These are phyloP conservation scores for Ammodytes marinus DNA, from an alignment of 2,113 vertebrate genomes.

Conservation along the genomic window DNA sequence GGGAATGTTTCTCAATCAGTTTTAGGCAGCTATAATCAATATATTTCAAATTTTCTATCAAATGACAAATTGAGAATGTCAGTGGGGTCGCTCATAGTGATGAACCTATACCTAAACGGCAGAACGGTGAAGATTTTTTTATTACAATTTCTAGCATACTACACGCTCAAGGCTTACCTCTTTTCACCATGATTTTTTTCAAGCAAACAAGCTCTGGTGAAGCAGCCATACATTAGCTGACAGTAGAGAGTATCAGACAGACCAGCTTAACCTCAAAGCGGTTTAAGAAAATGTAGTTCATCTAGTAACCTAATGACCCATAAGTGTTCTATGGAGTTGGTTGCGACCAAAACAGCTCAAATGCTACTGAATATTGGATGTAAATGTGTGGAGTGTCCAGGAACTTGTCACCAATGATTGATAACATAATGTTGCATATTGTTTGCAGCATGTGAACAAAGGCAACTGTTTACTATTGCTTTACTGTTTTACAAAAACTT, in stretches of 20 bases:
- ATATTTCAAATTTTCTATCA: not conserved
- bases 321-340: constrained; percentile 1
- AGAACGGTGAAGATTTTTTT: no score
- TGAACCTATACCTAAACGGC: not conserved
- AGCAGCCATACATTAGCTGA: not conserved
- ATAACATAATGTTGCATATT: not conserved
- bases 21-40: not conserved
- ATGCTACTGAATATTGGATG: not conserved
- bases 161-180: not conserved
- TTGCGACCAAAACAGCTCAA: not conserved
- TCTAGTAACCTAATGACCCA: not conserved
- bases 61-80: not conserved
- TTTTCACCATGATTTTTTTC: no score
- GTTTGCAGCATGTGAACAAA: not conserved
- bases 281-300: not conserved
- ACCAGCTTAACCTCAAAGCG: not conserved
- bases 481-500: not conserved
- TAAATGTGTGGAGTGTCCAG: not conserved
- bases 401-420: not conserved
- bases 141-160: no score
- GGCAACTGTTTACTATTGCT: not conserved
- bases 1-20: not conserved
- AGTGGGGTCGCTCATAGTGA: not conserved
- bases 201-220: not conserved
- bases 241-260: not conserved